Percentiles rank a stretch among this genome's conserved stretches.
Evolutionary conservation across 1,140 invertebrate species (phyloP).

Genomic region (Bombus confusus): DNA sequence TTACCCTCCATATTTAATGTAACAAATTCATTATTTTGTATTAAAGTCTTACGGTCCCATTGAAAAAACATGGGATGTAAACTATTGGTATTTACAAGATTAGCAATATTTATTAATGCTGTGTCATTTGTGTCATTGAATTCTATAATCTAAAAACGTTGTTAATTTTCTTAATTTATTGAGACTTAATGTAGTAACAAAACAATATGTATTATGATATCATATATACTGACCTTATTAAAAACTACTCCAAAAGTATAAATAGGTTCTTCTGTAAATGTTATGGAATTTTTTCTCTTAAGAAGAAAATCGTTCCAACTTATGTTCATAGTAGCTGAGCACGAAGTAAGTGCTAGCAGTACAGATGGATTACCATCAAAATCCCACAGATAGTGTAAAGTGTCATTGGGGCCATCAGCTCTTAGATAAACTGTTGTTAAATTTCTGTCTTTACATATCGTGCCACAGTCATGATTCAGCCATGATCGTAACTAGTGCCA

Average conservation of each 20-base stretch:
- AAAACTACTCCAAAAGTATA: conserved; percentile 84
- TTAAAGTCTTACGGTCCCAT: conserved; percentile 76
- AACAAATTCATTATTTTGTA: conserved; percentile 73
- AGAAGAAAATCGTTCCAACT: conserved; percentile 78
- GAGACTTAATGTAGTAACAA: not conserved
- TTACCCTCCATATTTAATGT: conserved; percentile 80
- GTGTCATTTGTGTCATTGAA: conserved; percentile 84
- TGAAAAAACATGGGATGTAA: conserved; percentile 75
- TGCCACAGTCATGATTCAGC: conserved; percentile 75
- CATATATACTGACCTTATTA: conserved; percentile 77
- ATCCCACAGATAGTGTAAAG: conserved; percentile 85
- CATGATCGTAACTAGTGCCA: conserved; percentile 71
- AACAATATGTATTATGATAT: not conserved
- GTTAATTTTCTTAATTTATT: not conserved
- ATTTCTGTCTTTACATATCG: conserved; percentile 64
- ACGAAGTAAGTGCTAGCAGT: conserved; percentile 80
- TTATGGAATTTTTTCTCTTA: conserved; percentile 73
- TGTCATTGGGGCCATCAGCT: conserved; percentile 82
- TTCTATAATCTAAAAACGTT: conserved; percentile 82
- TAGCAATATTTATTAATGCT: conserved; percentile 75
- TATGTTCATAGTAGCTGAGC: conserved; percentile 79
- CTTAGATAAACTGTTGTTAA: conserved; percentile 81
- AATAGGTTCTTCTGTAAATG: conserved; percentile 78
- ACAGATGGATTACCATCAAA: conserved; percentile 83
- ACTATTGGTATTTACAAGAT: conserved; percentile 65